phyloP scores from a whole-genome alignment of 2,113 vertebrate genomes.

The Murina feae region DNA sequence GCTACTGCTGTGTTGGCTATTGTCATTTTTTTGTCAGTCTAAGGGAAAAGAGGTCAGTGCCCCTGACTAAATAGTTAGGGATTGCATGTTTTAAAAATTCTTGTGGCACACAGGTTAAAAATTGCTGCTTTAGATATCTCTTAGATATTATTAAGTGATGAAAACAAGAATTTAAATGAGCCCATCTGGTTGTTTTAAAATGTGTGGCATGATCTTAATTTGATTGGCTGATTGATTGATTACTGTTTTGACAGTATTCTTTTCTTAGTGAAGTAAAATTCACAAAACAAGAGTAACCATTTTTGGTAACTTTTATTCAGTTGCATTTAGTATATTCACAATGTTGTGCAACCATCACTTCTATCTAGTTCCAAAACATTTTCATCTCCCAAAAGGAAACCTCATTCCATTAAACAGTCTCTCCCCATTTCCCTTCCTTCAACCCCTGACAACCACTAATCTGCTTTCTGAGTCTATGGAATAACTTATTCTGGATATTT shows the following conservation, averaged over 20 bases:
- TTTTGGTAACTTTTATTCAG: too few species aligned
- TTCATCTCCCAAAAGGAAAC: not conserved
- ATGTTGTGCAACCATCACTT: not conserved
- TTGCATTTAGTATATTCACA: too few species aligned
- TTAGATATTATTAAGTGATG: not conserved
- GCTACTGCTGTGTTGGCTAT: too few species aligned
- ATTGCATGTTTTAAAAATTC: too few species aligned
- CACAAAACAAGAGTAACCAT: too few species aligned
- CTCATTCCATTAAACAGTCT: not conserved
- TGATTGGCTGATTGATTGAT: not conserved
- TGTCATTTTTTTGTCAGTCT: too few species aligned
- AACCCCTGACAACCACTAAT: not conserved
- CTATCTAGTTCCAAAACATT: not conserved
- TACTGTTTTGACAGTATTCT: not conserved
- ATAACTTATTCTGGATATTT: too few species aligned
- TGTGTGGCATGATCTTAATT: not conserved
- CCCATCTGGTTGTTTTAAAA: not conserved
- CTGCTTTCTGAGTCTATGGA: too few species aligned
- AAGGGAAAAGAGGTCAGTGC: too few species aligned
- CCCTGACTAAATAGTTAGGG: too few species aligned
- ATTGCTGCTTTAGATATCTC: too few species aligned
- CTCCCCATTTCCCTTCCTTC: not conserved
- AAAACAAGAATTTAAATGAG: not conserved
- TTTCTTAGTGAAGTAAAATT: not conserved
- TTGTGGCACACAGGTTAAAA: too few species aligned